Evolutionary conservation across 1,140 invertebrate genomes (phyloP), one percentile per base, ranked within the genome.

Genomic region (Lutraria rhynchaena): DNA sequence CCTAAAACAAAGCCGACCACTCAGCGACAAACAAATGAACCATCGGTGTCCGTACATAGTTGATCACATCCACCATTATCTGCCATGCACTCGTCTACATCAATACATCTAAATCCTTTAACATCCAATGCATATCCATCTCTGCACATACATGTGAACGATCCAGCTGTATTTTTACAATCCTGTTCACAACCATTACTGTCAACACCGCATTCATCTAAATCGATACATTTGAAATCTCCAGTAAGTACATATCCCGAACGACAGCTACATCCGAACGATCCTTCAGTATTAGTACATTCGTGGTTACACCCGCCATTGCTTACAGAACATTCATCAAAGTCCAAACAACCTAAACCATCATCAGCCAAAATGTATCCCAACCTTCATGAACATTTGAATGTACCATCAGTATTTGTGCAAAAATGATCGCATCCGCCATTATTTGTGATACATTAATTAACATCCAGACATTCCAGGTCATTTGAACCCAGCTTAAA

Each of bases 371-470:
- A n/a, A 5, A 53, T 53, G 19, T n/a, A 53, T n/a, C 51, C 51
- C 24, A n/a, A 5, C 19, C 24, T n/a, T n/a, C 51, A 53, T 5
- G 19, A n/a, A n/a, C 51, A 53, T 5, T 5, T n/a, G 51, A 9
- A 53, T 22, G 51, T 13, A 19, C 65, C 65, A 11, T 19, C 46
- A 13, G 3, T 46, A 31, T 69, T 69, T 7, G 17, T 17, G 33
- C 65, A 69, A 13, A 9, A 29, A 1, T 69, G 65, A 29, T 69
- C 5, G 41, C 65, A 69, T 15, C 65, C 65, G 27, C 65, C 65
- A 69, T 69, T 46, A 29, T 49, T 27, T 49, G 37, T 22, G 3
- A 17, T 1, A 37, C 65, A 69, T 51, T 69, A 37, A 31, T 69
- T 44, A 5, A 7, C 33, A 55, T 55, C 49, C n/a, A n/a, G n/a